Evolutionary conservation across 2,797 vertebrate genomes (phyloP).

Genomic region (Acipenser transmontanus): DNA sequence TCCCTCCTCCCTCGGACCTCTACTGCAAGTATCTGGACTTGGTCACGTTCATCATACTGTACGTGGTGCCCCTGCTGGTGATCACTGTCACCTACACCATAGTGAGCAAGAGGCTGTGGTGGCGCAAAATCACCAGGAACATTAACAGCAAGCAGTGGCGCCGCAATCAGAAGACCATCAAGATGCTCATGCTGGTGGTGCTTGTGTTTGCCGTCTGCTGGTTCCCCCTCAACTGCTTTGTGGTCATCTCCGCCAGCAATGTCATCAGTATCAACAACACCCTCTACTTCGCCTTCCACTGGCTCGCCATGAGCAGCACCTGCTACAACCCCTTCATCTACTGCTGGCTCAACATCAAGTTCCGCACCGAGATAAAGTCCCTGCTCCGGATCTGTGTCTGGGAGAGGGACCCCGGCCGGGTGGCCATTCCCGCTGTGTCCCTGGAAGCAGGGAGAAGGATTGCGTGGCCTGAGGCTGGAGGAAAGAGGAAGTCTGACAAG

Average conservation of each 20-base stretch:
- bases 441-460: too few relatives aligned
- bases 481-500: too few relatives aligned
- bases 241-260: slow-evolving; percentile 80
- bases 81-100: slow-evolving; percentile 47
- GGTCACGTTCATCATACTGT: slow-evolving; percentile 54
- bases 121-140: slow-evolving; percentile 51
- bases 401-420: too few relatives aligned
- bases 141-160: slow-evolving; percentile 33
- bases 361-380: slow-evolving; percentile 60
- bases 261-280: slow-evolving; percentile 74
- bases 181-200: slow-evolving; percentile 68
- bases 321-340: slow-evolving; percentile 93
- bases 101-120: slow-evolving; percentile 60
- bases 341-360: slow-evolving; percentile 81
- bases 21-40: slow-evolving; percentile 62
- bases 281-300: slow-evolving; percentile 84
- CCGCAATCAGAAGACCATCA: too few relatives aligned
- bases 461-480: too few relatives aligned
- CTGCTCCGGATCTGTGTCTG: slow-evolving; percentile 26
- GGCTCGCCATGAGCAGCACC: slow-evolving; percentile 89
- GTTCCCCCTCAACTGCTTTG: slow-evolving; percentile 84
- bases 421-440: too few relatives aligned
- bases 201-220: slow-evolving; percentile 79
- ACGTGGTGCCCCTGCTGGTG: slow-evolving; percentile 54
- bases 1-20: slow-evolving; percentile 54